phyloP scores from a whole-genome alignment of 2,797 vertebrate genomes.

The Tiaroga cobitis region DNA sequence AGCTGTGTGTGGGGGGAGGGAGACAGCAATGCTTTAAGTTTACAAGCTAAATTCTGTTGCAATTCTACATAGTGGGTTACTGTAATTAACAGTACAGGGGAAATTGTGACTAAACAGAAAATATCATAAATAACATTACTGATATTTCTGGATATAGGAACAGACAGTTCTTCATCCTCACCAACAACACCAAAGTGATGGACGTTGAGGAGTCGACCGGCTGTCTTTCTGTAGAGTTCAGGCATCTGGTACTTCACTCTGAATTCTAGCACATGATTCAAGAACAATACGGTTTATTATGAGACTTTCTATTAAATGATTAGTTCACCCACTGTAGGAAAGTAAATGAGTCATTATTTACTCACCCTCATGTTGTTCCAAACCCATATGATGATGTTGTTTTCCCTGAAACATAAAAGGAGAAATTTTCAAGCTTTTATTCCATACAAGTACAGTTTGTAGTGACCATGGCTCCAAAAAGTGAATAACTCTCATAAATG shows the following conservation, averaged over 20 bases:
- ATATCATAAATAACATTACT: not conserved
- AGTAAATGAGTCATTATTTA: not conserved
- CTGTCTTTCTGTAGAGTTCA: conserved; percentile 93
- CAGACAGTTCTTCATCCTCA: conserved; percentile 93
- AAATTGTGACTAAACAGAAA: not conserved
- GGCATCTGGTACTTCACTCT: conserved; percentile 85
- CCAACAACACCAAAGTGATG: conserved; percentile 96
- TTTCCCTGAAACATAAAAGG: not conserved
- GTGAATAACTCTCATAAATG: not conserved
- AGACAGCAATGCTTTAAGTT: not conserved
- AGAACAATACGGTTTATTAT: not conserved
- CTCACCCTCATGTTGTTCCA: not conserved
- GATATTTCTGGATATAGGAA: conserved; percentile 76
- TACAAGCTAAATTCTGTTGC: not conserved
- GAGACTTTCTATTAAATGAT: not conserved
- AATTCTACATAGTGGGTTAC: not conserved
- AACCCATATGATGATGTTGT: not conserved
- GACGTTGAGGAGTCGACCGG: conserved; percentile 95
- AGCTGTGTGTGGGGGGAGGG: conserved; percentile 6
- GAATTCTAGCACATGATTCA: conserved; percentile 4
- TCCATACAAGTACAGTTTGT: not conserved
- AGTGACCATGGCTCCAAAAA: not conserved
- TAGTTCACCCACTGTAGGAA: conserved; percentile 7
- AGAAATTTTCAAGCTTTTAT: not conserved
- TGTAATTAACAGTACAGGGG: not conserved